These are phyloP conservation scores for Idris sp. DNA, from an alignment of 1,140 invertebrate genomes.

Conservation along the genomic window DNA sequence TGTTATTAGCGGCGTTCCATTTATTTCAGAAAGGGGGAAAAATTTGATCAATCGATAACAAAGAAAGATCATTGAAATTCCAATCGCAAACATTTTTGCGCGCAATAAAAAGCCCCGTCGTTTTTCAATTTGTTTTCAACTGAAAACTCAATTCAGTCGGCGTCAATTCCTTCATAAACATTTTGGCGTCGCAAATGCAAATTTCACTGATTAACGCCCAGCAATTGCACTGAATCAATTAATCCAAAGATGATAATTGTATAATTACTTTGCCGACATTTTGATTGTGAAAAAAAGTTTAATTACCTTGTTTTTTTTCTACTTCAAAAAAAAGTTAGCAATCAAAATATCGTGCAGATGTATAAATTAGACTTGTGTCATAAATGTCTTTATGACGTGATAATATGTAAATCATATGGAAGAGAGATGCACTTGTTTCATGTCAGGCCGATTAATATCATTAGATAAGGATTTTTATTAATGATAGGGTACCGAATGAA, in stretches of 20 bases:
- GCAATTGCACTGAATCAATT: no score
- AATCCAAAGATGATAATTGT: no score
- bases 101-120: background rate
- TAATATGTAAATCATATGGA: constrained; percentile 44
- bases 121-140: constrained; percentile 12
- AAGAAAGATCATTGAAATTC: background rate
- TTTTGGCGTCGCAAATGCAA: constrained; percentile 7
- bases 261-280: no score
- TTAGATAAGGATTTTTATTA: constrained; percentile 44
- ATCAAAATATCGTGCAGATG: no score
- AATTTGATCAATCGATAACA: background rate
- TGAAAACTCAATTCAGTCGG: background rate
- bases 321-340: no score
- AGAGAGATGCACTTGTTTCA: constrained; percentile 30
- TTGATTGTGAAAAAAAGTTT: no score
- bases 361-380: constrained; percentile 14
- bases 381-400: constrained; percentile 32
- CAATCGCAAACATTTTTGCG: background rate
- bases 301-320: no score
- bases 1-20: constrained; percentile 1
- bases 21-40: constrained; percentile 4
- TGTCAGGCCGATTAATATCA: constrained; percentile 44
- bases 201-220: background rate
- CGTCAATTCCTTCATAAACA: constrained; percentile 2
- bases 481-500: constrained; percentile 34